Conservation (phyloP, 2,888 invertebrate genomes). For the Calameuta idolon region DNA sequence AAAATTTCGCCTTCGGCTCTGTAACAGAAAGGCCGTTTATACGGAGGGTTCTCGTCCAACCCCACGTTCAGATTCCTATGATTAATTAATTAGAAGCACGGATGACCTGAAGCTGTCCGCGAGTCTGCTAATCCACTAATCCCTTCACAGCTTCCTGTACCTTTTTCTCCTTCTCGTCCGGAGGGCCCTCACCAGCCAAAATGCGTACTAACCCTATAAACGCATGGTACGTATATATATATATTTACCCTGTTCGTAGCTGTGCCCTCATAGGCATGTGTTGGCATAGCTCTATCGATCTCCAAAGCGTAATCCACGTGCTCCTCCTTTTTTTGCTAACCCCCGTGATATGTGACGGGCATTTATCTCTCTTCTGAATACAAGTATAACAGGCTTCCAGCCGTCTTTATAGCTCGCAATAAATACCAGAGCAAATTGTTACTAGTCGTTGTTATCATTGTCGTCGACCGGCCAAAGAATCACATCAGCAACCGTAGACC, state of each 20-base stretch:
- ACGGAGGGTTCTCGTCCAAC: neutral
- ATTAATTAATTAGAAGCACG: constrained; percentile 17
- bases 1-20: neutral
- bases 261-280: neutral
- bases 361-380: constrained; percentile 60
- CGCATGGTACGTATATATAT: neutral
- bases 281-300: constrained; percentile 43
- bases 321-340: constrained; percentile 45
- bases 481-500: neutral
- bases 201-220: neutral
- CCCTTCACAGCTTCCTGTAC: neutral
- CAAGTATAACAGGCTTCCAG: constrained; percentile 44
- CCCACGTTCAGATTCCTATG: constrained; percentile 15
- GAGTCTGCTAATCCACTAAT: constrained; percentile 13
- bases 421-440: constrained; percentile 49
- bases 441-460: constrained; percentile 14
- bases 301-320: constrained; percentile 52
- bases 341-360: constrained; percentile 61
- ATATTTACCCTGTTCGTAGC: neutral
- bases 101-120: constrained; percentile 9
- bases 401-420: constrained; percentile 46
- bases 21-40: neutral
- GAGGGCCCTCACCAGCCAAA: neutral
- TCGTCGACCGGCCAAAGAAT: neutral
- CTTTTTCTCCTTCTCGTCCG: constrained; percentile 1